phyloP scores from a whole-genome alignment of 2,888 invertebrate species.

The Doris montereyensis region DNA sequence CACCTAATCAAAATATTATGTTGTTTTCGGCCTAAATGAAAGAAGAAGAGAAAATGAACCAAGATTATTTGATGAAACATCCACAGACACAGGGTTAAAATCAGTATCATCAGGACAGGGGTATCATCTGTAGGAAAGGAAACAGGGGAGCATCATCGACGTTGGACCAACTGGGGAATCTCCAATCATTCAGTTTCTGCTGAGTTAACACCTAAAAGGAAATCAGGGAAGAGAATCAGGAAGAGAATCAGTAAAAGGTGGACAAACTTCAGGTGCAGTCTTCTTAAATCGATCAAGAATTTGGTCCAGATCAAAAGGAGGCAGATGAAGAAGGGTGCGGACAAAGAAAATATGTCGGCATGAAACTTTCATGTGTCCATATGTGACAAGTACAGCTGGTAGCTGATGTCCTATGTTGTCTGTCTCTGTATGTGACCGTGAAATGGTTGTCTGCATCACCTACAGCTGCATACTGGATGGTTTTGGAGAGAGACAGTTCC shows the following conservation, averaged over 20 bases:
- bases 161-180: no score
- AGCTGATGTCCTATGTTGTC: not conserved
- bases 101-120: no score
- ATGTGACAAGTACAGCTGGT: not conserved
- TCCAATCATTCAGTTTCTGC: no score
- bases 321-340: not conserved
- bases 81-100: no score
- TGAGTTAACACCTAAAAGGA: not conserved
- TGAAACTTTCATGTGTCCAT: not conserved
- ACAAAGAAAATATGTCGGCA: slow-evolving; percentile 1
- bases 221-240: no score
- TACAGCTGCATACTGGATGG: not conserved
- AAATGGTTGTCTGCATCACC: not conserved
- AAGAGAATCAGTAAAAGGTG: no score
- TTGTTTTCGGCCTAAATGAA: no score
- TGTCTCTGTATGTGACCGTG: not conserved
- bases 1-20: no score
- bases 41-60: not conserved
- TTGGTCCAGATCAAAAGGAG: not conserved
- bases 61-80: not conserved
- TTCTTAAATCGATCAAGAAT: not conserved
- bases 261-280: no score
- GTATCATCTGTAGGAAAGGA: no score
- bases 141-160: no score
- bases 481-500: not conserved